These are phyloP conservation scores for Lordiphosa fenestrarum DNA, from an alignment of 2,888 invertebrate species.

Conservation along the genomic window DNA sequence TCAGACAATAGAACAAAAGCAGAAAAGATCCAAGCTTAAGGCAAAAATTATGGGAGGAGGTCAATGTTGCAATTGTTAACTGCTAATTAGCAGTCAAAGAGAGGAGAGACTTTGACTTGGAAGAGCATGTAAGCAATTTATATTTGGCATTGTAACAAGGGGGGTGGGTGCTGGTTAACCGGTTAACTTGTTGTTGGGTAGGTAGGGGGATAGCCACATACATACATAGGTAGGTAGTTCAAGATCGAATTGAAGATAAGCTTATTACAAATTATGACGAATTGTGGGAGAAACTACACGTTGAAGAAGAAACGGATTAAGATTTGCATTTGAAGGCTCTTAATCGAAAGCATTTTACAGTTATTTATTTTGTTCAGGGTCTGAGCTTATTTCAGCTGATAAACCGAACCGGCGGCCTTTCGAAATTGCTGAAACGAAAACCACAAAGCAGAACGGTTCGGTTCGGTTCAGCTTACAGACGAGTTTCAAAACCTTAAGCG, in stretches of 20 bases:
- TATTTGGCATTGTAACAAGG: conserved; percentile 29
- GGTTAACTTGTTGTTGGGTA: neutral
- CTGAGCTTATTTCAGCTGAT: too few species aligned
- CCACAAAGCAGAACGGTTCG: too few species aligned
- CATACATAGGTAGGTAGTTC: conserved; percentile 16
- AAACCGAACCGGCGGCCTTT: too few species aligned
- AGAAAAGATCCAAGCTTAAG: conserved; percentile 28
- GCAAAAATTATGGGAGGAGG: conserved; percentile 66
- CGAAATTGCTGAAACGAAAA: too few species aligned
- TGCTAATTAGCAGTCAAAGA: conserved; percentile 68
- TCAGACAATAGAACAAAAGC: conserved; percentile 68
- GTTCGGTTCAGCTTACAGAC: too few species aligned
- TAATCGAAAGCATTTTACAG: too few species aligned
- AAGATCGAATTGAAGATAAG: conserved; percentile 31
- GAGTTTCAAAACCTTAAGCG: too few species aligned
- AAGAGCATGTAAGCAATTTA: conserved; percentile 56
- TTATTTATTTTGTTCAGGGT: too few species aligned
- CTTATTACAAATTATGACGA: conserved; percentile 15
- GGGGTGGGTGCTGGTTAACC: neutral
- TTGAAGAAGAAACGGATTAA: too few species aligned
- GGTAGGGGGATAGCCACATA: too few species aligned
- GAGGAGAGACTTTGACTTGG: conserved; percentile 18
- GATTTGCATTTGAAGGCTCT: too few species aligned
- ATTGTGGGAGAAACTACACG: conserved; percentile 2
- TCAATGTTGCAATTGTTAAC: conserved; percentile 73